These are phyloP conservation scores for Pluvialis apricaria DNA, from an alignment of 2,113 vertebrate species.

Conservation along the genomic window DNA sequence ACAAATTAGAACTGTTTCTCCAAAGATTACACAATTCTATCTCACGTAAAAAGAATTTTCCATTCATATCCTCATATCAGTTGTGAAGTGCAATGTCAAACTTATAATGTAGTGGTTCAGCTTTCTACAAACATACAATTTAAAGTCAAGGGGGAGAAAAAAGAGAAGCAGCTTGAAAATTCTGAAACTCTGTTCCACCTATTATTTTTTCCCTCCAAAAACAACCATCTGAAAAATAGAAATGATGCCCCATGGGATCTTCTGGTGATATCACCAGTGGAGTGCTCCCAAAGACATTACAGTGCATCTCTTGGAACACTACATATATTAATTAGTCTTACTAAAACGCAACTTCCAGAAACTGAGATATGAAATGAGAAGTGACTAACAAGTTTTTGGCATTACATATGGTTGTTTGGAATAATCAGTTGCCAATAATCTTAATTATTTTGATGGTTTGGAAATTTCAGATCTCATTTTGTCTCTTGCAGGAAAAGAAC, in stretches of 20 bases:
- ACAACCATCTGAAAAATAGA: neutral
- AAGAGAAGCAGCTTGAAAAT: neutral
- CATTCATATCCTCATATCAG: neutral
- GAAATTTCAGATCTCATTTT: neutral
- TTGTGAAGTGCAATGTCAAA: neutral
- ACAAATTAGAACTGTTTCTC: neutral
- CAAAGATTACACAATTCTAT: neutral
- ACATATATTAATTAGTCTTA: neutral
- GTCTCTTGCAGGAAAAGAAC: neutral
- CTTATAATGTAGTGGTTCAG: neutral
- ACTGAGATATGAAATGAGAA: neutral
- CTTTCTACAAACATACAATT: neutral
- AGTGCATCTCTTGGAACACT: neutral
- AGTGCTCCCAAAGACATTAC: neutral
- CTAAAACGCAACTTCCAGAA: neutral
- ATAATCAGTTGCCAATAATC: neutral
- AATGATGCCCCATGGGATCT: neutral
- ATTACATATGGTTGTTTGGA: neutral
- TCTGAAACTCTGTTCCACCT: neutral
- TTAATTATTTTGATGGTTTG: neutral
- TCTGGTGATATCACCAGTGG: neutral
- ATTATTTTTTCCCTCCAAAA: neutral
- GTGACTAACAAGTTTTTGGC: neutral
- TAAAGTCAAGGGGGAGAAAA: neutral
- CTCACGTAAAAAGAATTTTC: neutral